Evolutionary conservation across 2,888 invertebrate genomes (phyloP).

Genomic region (Xestoiulus laeticollis): DNA sequence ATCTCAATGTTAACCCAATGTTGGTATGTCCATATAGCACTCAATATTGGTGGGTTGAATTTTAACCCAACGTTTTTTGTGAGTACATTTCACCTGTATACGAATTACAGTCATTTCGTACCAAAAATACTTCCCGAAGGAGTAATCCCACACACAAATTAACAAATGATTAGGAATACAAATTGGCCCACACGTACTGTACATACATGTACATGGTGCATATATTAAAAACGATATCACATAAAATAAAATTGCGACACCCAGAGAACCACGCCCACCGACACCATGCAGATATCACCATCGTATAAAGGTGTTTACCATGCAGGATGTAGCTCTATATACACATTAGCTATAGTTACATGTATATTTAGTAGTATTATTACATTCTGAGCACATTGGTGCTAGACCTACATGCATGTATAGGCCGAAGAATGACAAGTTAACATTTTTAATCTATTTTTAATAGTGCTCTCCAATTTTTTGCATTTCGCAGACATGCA

Average conservation of each 20-base stretch:
- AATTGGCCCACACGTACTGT: neutral
- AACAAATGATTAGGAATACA: neutral
- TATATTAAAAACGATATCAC: neutral
- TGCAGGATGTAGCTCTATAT: neutral
- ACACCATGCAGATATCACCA: no score
- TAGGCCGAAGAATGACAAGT: neutral
- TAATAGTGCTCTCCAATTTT: neutral
- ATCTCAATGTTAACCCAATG: no score
- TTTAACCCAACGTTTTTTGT: no score
- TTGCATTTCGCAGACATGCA: neutral
- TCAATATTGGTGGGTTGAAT: no score
- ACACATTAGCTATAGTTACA: neutral
- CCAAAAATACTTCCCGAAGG: neutral
- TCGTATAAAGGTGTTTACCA: neutral
- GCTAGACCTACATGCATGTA: neutral
- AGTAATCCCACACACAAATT: neutral
- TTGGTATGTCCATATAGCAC: no score
- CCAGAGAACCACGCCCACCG: neutral
- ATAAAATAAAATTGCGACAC: conserved; percentile 13
- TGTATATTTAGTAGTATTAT: neutral
- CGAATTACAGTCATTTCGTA: no score
- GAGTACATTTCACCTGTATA: no score
- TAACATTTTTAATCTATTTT: neutral
- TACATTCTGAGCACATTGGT: neutral
- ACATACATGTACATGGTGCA: no score